Evolutionary conservation across 1,140 invertebrate species (phyloP).

Genomic region (Hycleus cichorii): DNA sequence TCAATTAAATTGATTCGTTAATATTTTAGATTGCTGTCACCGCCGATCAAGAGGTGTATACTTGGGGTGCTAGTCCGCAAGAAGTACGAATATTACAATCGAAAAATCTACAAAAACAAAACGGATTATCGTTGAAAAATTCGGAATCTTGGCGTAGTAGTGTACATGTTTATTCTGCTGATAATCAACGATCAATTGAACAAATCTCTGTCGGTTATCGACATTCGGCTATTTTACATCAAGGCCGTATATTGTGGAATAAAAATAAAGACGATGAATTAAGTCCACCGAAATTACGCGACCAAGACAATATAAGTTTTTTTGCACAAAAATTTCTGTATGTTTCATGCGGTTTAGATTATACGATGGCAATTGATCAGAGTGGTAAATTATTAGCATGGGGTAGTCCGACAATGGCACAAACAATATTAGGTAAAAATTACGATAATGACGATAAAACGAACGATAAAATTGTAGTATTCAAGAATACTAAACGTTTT

Average conservation of each 20-base stretch:
- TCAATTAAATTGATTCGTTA: conserved; percentile 1
- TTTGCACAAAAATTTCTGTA: conserved; percentile 38
- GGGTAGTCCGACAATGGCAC: conserved; percentile 55
- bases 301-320: conserved; percentile 28
- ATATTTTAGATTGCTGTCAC: conserved; percentile 59
- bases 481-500: conserved; percentile 36
- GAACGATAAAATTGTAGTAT: conserved; percentile 5
- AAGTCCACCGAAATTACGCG: conserved; percentile 30
- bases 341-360: conserved; percentile 61
- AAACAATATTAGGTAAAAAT: conserved; percentile 38
- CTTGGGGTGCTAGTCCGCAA: conserved; percentile 74
- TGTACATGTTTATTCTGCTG: conserved; percentile 30
- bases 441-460: background rate
- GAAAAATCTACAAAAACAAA: conserved; percentile 30
- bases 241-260: conserved; percentile 35
- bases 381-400: conserved; percentile 52
- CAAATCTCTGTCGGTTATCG: conserved; percentile 36
- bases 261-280: conserved; percentile 36
- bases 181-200: conserved; percentile 30
- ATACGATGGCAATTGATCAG: conserved; percentile 57
- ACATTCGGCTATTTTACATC: conserved; percentile 32
- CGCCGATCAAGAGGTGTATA: conserved; percentile 58
- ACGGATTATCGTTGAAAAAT: conserved; percentile 20
- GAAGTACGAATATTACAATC: conserved; percentile 51
- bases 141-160: conserved; percentile 35